Percentiles rank a stretch among this genome's conserved stretches.
Conservation (phyloP, 2,888 invertebrate species). For the Hesperia comma region DNA sequence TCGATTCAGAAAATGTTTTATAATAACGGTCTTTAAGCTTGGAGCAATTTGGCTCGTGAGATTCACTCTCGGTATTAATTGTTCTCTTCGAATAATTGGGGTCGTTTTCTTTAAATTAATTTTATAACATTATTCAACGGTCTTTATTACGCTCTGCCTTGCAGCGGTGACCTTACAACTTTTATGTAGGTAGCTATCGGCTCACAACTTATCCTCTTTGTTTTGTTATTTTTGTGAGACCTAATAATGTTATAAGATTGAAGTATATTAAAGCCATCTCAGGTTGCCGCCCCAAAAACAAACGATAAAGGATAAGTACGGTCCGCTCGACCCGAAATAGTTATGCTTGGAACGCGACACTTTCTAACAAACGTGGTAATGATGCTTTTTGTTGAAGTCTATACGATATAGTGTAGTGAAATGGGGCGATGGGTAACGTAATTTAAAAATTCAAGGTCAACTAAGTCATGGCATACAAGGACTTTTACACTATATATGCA, state of each 20-base stretch:
- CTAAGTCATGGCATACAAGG: not conserved
- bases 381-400: constrained; percentile 23
- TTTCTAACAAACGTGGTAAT: constrained; percentile 32
- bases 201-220: not conserved
- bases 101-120: constrained; percentile 14
- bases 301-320: constrained; percentile 38
- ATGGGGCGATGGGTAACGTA: not conserved
- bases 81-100: constrained; percentile 18
- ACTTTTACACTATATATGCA: too few species aligned
- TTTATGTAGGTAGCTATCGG: not conserved
- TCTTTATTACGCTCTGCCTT: constrained; percentile 1
- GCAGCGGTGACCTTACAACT: constrained; percentile 7
- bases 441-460: constrained; percentile 1
- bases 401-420: constrained; percentile 5
- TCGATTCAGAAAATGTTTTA: constrained; percentile 66
- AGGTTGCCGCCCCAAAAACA: constrained; percentile 32
- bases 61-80: constrained; percentile 35
- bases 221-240: constrained; percentile 12
- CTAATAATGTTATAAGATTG: constrained; percentile 33
- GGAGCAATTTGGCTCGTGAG: constrained; percentile 57
- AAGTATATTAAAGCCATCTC: constrained; percentile 33
- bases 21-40: constrained; percentile 55
- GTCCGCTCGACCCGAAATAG: constrained; percentile 32
- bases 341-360: constrained; percentile 34
- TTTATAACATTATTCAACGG: constrained; percentile 37